Percentiles rank a stretch among this genome's conserved stretches.
phyloP scores from a whole-genome alignment of 2,888 invertebrate species.

The Erebia aethiops region DNA sequence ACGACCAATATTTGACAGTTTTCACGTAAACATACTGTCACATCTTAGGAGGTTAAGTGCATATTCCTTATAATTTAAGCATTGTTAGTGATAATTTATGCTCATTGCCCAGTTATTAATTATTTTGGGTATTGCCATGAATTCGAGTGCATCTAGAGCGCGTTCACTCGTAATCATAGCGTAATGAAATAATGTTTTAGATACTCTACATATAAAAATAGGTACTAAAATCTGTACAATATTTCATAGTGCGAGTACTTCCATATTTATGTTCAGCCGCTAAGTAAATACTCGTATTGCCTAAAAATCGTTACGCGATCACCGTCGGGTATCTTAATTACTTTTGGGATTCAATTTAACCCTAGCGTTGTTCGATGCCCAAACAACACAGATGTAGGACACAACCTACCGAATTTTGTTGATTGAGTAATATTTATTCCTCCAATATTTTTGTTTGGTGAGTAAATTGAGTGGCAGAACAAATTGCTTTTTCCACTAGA shows the following conservation, averaged over 20 bases:
- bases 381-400: constrained; percentile 23
- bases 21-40: too few species aligned
- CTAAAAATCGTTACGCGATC: constrained; percentile 67
- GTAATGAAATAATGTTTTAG: not conserved
- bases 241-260: not conserved
- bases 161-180: too few species aligned
- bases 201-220: too few species aligned
- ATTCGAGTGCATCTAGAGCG: not conserved
- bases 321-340: constrained; percentile 68
- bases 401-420: constrained; percentile 23
- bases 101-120: too few species aligned
- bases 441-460: constrained; percentile 18
- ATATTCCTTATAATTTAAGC: too few species aligned
- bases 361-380: constrained; percentile 28
- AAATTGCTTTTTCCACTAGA: constrained; percentile 19
- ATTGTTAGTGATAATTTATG: too few species aligned
- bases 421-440: constrained; percentile 31
- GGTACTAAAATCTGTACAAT: too few species aligned
- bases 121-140: too few species aligned
- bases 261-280: not conserved
- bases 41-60: too few species aligned
- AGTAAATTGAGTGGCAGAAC: constrained; percentile 20
- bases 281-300: constrained; percentile 62
- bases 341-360: constrained; percentile 34
- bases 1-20: too few species aligned